phyloP scores from a whole-genome alignment of 1,140 invertebrate genomes.

The Achatina immaculata region DNA sequence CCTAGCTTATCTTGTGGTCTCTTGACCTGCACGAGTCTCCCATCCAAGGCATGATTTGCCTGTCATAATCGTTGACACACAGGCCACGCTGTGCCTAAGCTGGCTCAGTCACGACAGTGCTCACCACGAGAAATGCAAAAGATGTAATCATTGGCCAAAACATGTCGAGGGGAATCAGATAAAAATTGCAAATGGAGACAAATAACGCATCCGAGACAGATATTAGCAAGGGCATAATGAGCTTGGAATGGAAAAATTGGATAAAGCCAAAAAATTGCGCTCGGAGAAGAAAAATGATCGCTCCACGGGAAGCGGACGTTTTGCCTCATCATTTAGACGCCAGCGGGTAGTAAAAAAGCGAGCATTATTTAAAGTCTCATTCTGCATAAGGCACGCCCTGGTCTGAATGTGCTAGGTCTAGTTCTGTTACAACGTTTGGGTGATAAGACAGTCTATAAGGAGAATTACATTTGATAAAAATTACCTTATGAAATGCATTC shows the following conservation, averaged over 20 bases:
- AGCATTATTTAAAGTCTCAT: neutral
- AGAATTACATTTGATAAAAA: too few relatives aligned
- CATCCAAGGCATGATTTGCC: neutral
- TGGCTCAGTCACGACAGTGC: neutral
- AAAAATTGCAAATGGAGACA: conserved; percentile 33
- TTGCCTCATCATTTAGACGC: neutral
- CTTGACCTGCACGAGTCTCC: neutral
- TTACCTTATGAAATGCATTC: too few relatives aligned
- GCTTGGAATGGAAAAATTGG: conserved; percentile 26
- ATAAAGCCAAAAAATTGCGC: neutral
- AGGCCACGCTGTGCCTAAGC: neutral
- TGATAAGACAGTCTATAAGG: too few relatives aligned
- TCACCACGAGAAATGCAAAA: neutral
- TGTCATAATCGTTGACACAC: conserved; percentile 9
- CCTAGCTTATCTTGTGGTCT: too few relatives aligned
- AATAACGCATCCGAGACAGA: conserved; percentile 16
- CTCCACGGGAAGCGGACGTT: conserved; percentile 1
- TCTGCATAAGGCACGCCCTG: neutral
- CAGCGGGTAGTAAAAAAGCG: neutral
- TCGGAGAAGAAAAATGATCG: conserved; percentile 25
- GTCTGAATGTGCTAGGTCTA: neutral
- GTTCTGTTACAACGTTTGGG: neutral
- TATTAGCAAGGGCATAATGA: conserved; percentile 32
- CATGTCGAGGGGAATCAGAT: conserved; percentile 14
- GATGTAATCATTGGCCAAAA: conserved; percentile 18